These are phyloP conservation scores for Malurus melanocephalus DNA, from an alignment of 2,113 vertebrate genomes.

Conservation along the genomic window DNA sequence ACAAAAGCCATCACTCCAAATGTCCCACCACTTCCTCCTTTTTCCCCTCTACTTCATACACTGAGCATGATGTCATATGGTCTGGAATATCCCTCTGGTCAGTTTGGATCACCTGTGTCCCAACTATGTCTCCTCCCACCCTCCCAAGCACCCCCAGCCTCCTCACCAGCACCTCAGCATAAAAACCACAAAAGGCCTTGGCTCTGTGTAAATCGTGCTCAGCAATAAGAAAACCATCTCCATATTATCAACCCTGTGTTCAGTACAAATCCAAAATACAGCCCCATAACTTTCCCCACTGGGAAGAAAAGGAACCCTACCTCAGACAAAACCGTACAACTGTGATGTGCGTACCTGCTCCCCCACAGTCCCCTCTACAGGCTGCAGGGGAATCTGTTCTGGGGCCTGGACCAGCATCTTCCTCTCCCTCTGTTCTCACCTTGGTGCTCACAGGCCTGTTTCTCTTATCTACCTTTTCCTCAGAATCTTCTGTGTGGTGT, in stretches of 20 bases:
- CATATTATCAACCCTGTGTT: neutral
- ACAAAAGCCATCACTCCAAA: neutral
- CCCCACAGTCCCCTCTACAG: neutral
- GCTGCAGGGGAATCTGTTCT: neutral
- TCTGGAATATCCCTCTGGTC: neutral
- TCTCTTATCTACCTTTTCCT: neutral
- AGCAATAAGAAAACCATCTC: neutral
- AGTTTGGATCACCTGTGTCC: neutral
- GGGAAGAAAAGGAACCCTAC: neutral
- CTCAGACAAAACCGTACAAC: neutral
- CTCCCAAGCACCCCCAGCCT: neutral
- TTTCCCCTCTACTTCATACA: neutral
- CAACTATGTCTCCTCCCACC: neutral
- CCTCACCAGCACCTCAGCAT: neutral
- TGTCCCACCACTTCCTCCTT: neutral
- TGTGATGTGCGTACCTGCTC: neutral
- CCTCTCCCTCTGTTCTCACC: neutral
- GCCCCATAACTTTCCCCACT: neutral
- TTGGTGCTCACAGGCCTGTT: neutral
- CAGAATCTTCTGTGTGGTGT: fast-evolving
- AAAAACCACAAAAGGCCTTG: neutral
- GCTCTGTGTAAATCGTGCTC: neutral
- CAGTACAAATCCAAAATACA: neutral
- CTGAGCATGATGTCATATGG: neutral
- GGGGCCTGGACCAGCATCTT: neutral